Evolutionary conservation across 2,113 vertebrate species (phyloP).

Genomic region (Paraplagusia blochii): DNA sequence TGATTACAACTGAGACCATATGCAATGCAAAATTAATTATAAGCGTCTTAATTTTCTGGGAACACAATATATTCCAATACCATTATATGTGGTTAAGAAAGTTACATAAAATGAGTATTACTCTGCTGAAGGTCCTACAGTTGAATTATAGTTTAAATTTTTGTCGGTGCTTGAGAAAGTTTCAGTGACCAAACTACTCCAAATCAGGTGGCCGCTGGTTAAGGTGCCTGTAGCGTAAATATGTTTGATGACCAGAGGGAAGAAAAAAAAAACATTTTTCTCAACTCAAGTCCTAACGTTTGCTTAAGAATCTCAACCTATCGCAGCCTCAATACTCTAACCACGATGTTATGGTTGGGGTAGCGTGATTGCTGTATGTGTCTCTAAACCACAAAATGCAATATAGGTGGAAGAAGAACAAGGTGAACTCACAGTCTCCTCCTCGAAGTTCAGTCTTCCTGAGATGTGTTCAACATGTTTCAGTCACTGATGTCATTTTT

Average conservation of each 20-base stretch:
- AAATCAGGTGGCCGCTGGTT: slow-evolving; percentile 7
- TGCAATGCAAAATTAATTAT: no score
- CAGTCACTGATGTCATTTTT: slow-evolving; percentile 29
- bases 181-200: not conserved
- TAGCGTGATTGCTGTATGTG: slow-evolving; percentile 1
- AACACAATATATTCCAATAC: no score
- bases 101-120: no score
- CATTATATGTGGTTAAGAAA: no score
- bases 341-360: slow-evolving; percentile 9
- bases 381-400: slow-evolving; percentile 51
- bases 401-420: slow-evolving; percentile 53
- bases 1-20: no score
- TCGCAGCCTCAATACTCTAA: slow-evolving; percentile 24
- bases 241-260: slow-evolving; percentile 22
- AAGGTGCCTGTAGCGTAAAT: slow-evolving; percentile 18
- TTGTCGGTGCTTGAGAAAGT: no score
- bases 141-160: no score
- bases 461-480: slow-evolving; percentile 30
- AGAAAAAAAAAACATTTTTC: not conserved
- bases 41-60: no score
- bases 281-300: slow-evolving; percentile 6
- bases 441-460: slow-evolving; percentile 49
- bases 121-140: no score
- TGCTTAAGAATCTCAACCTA: slow-evolving; percentile 18
- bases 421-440: slow-evolving; percentile 37